Conservation (phyloP, 2,113 vertebrate species). For the Ctenodactylus gundi region DNA sequence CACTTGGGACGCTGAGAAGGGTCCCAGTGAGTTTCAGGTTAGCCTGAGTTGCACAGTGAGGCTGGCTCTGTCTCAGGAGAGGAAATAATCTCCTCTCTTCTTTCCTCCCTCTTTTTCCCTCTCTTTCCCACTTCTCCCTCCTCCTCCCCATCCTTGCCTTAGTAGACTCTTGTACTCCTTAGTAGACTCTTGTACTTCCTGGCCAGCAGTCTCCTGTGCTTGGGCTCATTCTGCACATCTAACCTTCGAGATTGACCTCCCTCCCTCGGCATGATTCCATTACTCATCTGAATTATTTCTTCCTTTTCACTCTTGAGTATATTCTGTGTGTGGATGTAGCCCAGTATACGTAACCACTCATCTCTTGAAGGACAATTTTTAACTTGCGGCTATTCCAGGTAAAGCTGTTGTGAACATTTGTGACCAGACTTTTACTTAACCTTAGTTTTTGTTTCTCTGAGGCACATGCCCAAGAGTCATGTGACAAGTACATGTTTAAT, state of each 20-base stretch:
- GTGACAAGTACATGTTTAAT: background rate
- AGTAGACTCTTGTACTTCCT: accelerated
- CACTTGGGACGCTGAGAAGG: too few relatives aligned
- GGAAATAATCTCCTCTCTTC: too few relatives aligned
- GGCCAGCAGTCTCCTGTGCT: background rate
- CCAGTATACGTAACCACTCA: background rate
- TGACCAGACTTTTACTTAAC: background rate
- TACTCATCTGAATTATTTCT: background rate
- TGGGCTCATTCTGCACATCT: background rate
- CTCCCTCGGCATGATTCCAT: background rate
- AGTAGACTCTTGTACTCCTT: too few relatives aligned
- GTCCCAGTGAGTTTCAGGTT: too few relatives aligned
- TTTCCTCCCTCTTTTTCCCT: too few relatives aligned
- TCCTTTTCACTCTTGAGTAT: background rate
- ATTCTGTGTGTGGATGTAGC: background rate
- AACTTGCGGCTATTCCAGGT: background rate
- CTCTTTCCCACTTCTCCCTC: too few relatives aligned
- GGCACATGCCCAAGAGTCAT: too few relatives aligned
- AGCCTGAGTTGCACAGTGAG: too few relatives aligned
- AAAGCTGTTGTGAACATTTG: background rate
- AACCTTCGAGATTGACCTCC: background rate
- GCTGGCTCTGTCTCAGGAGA: too few relatives aligned
- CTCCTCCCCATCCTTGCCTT: too few relatives aligned
- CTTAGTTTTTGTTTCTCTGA: background rate
- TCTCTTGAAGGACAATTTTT: slow-evolving; percentile 5